Conservation (phyloP, 2,113 vertebrate genomes). For the Mustelus asterias region DNA sequence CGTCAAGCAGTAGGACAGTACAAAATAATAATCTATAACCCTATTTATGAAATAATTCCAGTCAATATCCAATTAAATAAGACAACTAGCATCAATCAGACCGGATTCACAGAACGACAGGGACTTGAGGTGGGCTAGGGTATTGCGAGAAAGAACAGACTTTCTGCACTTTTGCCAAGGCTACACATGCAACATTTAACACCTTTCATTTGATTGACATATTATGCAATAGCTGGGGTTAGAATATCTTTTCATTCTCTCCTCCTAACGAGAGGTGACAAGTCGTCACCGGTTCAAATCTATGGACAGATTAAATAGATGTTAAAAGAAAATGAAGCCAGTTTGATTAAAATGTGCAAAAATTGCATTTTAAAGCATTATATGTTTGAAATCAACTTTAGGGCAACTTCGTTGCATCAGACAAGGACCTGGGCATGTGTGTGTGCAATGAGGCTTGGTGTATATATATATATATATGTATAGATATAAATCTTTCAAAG, state of each 20-base stretch:
- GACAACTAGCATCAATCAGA: not conserved
- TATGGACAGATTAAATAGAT: not conserved
- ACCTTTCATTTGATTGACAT: not conserved
- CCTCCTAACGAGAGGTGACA: not conserved
- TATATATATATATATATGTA: too few species aligned
- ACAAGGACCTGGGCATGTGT: not conserved
- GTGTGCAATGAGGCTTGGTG: too few species aligned
- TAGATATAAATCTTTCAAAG: not conserved
- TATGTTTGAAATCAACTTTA: not conserved
- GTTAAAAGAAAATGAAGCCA: not conserved
- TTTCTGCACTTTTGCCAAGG: not conserved
- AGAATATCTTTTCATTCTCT: not conserved
- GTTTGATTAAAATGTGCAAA: not conserved
- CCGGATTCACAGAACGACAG: not conserved
- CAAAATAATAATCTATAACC: not conserved
- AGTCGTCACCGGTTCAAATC: not conserved
- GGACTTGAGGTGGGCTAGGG: not conserved
- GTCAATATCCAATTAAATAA: not conserved
- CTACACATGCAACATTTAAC: not conserved
- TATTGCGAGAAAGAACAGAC: not conserved
- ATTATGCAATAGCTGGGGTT: not conserved
- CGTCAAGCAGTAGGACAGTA: not conserved
- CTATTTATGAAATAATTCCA: not conserved
- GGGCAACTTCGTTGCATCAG: not conserved
- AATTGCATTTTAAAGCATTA: not conserved